Evolutionary conservation across 2,888 invertebrate genomes (phyloP), one percentile per base, ranked within the genome.

Genomic region (Hirtodrosophila cameraria): DNA sequence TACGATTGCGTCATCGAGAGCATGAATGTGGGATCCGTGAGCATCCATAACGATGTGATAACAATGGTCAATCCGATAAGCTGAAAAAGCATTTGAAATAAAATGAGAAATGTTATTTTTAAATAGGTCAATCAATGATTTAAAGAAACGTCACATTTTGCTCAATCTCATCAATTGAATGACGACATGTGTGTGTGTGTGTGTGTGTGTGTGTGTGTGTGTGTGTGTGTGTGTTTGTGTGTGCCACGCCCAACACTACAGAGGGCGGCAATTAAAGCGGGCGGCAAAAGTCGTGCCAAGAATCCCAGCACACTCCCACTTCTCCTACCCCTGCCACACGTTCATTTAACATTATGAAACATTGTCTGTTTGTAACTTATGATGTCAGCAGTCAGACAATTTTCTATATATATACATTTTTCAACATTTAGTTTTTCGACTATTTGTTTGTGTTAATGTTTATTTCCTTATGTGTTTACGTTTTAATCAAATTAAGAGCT

Each of bases 21-120:
- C 80, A 95, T 94, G 86, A 94, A 94, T 36, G 94, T 93, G 36
- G 94, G 94, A 88, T 96, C 96, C 35, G 94, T 93, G 43, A 96
- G 91, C 91, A 96, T 93, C 95, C 96, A 97, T 91, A 95, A 92
- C 60, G 95, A 94, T 11, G 95, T 91, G 15, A 93, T 93, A 20
- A 96, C 92, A 48, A 94, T 93, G 11, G 93, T 93, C 53, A 96
- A 89, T 28, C 96, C 96, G 69, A 94, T 92, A 43, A 95, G 89
- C 96, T 96, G 91, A 36, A 18, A 60, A 39, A 16, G 1, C 15
- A 8, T 20, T 13, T 18, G n/a, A 27, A 11, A n/a, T n/a, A 6
- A 23, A 27, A 42, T 13, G 6, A 9, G 23, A 48, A 36, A 23
- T 45, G 23, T 49, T 36, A n/a, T n/a, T 31, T 9, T 2, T 15